Percentiles rank a stretch among this genome's conserved stretches.
phyloP scores from a whole-genome alignment of 2,888 invertebrate genomes.

The Diadegma fenestrale region DNA sequence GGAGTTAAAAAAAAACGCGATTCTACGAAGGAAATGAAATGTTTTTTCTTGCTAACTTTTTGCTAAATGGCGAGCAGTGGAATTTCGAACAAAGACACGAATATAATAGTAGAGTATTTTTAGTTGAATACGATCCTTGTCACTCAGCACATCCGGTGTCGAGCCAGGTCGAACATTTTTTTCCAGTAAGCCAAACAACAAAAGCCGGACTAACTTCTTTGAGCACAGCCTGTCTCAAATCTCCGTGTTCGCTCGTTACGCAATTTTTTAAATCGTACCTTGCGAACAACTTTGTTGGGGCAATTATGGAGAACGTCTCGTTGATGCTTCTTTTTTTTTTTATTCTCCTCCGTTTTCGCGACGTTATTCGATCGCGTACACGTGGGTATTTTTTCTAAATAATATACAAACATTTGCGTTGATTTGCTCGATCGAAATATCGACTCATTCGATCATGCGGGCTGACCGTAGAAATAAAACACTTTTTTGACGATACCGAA shows the following conservation, averaged over 20 bases:
- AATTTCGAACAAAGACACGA: not conserved
- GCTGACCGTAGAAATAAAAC: not conserved
- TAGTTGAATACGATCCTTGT: not conserved
- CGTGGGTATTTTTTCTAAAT: not conserved
- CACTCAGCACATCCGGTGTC: slow-evolving; percentile 33
- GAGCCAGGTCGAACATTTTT: slow-evolving; percentile 20
- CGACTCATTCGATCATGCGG: not conserved
- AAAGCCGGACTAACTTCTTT: not conserved
- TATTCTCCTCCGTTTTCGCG: not conserved
- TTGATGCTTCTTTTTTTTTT: not conserved
- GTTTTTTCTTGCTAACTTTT: not conserved
- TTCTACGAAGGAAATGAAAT: not conserved
- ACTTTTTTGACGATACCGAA: not conserved
- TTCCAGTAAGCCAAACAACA: slow-evolving; percentile 5
- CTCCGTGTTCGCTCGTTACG: slow-evolving; percentile 44
- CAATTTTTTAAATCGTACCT: slow-evolving; percentile 49
- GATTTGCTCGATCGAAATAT: not conserved
- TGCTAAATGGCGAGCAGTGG: not conserved
- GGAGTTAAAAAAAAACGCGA: not conserved
- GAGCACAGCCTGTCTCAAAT: not conserved
- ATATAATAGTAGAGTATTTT: slow-evolving; percentile 2
- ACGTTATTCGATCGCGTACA: not conserved
- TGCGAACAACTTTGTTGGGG: slow-evolving; percentile 44
- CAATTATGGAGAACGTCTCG: slow-evolving; percentile 32
- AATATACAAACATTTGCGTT: not conserved